Percentiles rank a stretch among this genome's conserved stretches.
Conservation (phyloP, 2,113 vertebrate species). For the Prunella fulvescens region DNA sequence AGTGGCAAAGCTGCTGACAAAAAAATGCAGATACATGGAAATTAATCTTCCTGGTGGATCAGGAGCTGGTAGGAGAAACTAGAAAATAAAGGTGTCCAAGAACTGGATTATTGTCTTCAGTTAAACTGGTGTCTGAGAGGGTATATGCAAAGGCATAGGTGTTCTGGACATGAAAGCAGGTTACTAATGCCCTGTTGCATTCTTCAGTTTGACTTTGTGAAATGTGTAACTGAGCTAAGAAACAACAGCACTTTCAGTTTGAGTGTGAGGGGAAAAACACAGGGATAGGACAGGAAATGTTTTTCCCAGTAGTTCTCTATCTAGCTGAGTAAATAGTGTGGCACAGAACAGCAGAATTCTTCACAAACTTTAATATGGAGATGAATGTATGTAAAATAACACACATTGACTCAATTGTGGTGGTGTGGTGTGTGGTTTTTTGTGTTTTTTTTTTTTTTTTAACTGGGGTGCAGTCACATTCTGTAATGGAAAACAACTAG, state of each 20-base stretch:
- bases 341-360: neutral
- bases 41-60: neutral
- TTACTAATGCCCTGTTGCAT: neutral
- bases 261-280: fast-evolving
- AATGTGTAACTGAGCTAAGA: neutral
- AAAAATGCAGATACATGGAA: neutral
- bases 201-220: neutral
- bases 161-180: neutral
- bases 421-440: neutral
- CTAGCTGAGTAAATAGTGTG: neutral
- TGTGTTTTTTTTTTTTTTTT: neutral
- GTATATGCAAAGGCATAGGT: neutral
- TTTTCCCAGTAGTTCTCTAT: neutral
- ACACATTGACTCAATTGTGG: neutral
- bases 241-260: neutral
- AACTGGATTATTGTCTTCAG: neutral
- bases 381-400: neutral
- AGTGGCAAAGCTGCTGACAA: neutral
- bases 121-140: neutral
- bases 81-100: neutral
- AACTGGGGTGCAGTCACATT: neutral
- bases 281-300: fast-evolving
- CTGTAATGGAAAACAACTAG: neutral
- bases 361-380: neutral
- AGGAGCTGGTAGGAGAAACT: neutral